Conservation (phyloP, 2,888 invertebrate genomes). For the Blastobasis lacticolella region DNA sequence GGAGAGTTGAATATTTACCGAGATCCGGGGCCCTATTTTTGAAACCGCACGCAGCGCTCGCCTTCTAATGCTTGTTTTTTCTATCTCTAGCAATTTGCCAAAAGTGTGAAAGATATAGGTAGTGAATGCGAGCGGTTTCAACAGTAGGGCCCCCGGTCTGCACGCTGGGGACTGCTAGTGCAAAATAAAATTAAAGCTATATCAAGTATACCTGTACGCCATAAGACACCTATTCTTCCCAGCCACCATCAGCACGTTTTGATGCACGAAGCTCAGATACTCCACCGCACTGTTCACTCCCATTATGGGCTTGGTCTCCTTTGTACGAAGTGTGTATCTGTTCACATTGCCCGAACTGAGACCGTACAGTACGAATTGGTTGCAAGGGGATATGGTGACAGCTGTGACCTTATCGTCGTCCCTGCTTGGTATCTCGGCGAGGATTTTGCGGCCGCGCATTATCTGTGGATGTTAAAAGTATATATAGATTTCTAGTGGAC, state of each 20-base stretch:
- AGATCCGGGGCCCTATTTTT: too few relatives aligned
- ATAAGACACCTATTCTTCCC: conserved; percentile 56
- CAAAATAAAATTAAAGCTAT: conserved; percentile 1
- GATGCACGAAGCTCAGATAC: conserved; percentile 52
- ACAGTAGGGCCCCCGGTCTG: too few relatives aligned
- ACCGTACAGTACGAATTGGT: conserved; percentile 65
- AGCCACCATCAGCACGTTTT: conserved; percentile 48
- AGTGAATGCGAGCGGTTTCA: too few relatives aligned
- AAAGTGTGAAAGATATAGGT: too few relatives aligned
- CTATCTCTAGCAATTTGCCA: too few relatives aligned
- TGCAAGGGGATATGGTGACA: conserved; percentile 65
- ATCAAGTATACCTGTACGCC: conserved; percentile 41
- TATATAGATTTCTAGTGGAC: too few relatives aligned
- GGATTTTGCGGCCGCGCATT: conserved; percentile 55
- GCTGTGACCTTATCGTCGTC: conserved; percentile 56
- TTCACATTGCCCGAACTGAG: conserved; percentile 56
- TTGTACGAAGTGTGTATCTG: conserved; percentile 51
- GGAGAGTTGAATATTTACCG: too few relatives aligned
- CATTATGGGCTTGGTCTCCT: conserved; percentile 45
- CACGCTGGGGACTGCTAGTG: too few relatives aligned
- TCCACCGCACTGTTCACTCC: conserved; percentile 54
- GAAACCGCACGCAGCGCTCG: too few relatives aligned
- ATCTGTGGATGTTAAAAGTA: conserved; percentile 33
- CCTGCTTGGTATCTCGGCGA: conserved; percentile 56
- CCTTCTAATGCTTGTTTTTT: too few relatives aligned